Conservation (phyloP, 2,113 vertebrate species). For the Hippocampus guttulatus region DNA sequence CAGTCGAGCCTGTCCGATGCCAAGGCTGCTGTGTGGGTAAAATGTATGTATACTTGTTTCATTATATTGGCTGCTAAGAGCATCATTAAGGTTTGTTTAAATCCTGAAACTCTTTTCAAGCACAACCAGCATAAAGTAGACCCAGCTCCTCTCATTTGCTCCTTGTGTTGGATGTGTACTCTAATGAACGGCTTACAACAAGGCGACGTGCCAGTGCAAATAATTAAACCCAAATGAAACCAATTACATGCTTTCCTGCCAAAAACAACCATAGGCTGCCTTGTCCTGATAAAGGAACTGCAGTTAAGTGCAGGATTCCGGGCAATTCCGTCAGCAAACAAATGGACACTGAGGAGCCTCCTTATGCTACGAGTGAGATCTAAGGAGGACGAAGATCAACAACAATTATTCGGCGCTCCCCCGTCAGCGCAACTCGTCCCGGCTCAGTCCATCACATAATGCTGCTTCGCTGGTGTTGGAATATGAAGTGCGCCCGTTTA, state of each 20-base stretch:
- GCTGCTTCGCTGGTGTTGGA: conserved; percentile 61
- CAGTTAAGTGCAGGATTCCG: conserved; percentile 49
- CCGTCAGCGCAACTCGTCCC: conserved; percentile 64
- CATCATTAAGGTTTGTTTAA: conserved; percentile 69
- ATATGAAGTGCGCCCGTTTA: conserved; percentile 72
- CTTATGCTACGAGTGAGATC: conserved; percentile 62
- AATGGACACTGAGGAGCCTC: conserved; percentile 69
- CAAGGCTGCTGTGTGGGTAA: conserved; percentile 66
- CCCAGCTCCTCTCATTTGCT: conserved; percentile 73
- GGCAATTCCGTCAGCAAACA: conserved; percentile 64
- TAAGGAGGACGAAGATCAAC: conserved; percentile 70
- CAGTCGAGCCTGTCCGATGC: conserved; percentile 61
- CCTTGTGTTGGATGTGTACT: conserved; percentile 71
- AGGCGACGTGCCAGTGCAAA: conserved; percentile 76
- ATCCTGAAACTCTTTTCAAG: conserved; percentile 57
- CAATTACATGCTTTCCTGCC: conserved; percentile 73
- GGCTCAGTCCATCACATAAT: conserved; percentile 75
- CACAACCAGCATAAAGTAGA: conserved; percentile 62
- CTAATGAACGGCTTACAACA: conserved; percentile 78
- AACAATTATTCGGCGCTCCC: conserved; percentile 70
- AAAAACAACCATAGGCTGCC: conserved; percentile 47
- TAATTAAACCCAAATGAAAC: conserved; percentile 78
- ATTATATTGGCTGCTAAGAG: conserved; percentile 73
- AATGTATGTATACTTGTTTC: conserved; percentile 77
- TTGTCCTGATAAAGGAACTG: conserved; percentile 65